Evolutionary conservation across 2,113 vertebrate genomes (phyloP).

Genomic region (Chlorodrepanis virens): DNA sequence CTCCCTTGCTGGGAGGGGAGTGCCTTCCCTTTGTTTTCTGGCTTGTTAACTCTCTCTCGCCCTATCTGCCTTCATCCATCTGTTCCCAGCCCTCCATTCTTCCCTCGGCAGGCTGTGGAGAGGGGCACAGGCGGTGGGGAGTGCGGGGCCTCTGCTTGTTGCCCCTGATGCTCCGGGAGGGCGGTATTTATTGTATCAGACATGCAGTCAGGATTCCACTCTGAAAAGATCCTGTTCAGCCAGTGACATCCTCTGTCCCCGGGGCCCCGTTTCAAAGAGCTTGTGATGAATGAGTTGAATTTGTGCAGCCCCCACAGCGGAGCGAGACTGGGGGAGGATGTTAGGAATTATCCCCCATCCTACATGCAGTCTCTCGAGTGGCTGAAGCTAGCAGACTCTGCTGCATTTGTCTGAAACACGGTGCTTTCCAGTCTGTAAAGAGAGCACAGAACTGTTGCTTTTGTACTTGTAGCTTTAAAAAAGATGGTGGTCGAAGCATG

Average conservation of each 20-base stretch:
- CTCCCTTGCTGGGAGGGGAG: slow-evolving; percentile 58
- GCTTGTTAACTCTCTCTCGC: slow-evolving; percentile 69
- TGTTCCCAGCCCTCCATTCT: slow-evolving; percentile 46
- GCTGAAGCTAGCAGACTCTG: slow-evolving; percentile 39
- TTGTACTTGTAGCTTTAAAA: slow-evolving; percentile 18
- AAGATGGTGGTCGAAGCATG: background rate
- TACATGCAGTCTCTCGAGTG: slow-evolving; percentile 27
- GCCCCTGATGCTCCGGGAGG: background rate
- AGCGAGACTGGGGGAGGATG: slow-evolving; percentile 57
- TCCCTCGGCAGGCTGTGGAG: background rate
- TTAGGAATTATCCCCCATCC: slow-evolving; percentile 54
- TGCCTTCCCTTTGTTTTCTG: slow-evolving; percentile 67
- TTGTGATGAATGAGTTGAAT: slow-evolving; percentile 58
- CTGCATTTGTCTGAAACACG: background rate
- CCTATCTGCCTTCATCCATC: slow-evolving; percentile 62
- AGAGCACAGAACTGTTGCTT: slow-evolving; percentile 25
- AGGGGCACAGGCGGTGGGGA: background rate
- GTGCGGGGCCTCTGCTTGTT: background rate
- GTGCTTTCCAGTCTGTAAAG: background rate
- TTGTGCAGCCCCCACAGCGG: slow-evolving; percentile 21
- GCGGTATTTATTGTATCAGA: background rate
- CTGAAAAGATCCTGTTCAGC: slow-evolving; percentile 31
- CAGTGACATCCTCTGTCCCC: slow-evolving; percentile 24
- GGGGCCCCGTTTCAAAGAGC: background rate
- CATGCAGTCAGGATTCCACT: background rate